Conservation (phyloP, 2,888 invertebrate species). For the Diaperis boleti region DNA sequence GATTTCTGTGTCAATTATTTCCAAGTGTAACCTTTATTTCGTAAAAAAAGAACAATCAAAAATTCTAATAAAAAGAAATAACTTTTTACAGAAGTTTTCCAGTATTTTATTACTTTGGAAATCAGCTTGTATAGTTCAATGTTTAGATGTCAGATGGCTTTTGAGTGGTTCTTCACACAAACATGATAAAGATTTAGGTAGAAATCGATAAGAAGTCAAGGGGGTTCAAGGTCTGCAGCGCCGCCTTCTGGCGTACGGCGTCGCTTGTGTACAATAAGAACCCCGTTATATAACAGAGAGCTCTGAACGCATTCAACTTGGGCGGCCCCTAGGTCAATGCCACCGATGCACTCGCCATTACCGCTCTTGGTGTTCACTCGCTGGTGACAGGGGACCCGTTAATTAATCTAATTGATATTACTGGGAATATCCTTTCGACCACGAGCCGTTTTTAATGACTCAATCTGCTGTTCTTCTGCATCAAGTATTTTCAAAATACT, state of each 20-base stretch:
- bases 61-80: no score
- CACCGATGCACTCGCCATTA: constrained; percentile 44
- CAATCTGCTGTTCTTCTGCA: constrained; percentile 4
- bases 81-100: no score
- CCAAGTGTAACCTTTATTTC: no score
- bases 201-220: constrained; percentile 49
- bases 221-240: constrained; percentile 51
- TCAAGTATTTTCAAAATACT: neutral
- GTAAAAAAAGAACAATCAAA: no score
- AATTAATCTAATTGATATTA: constrained; percentile 50
- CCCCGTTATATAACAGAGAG: constrained; percentile 50
- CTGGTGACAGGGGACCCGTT: constrained; percentile 49
- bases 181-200: constrained; percentile 40
- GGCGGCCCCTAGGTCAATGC: constrained; percentile 58
- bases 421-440: constrained; percentile 44
- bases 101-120: no score
- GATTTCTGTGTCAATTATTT: no score
- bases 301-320: constrained; percentile 53
- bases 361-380: constrained; percentile 40
- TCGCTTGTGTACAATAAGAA: constrained; percentile 42
- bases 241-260: constrained; percentile 42
- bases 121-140: no score
- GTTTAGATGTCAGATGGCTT: neutral
- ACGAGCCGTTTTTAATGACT: constrained; percentile 16
- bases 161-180: constrained; percentile 30